Evolutionary conservation across 2,888 invertebrate genomes (phyloP), one percentile per base, ranked within the genome.

Genomic region (Hyposoter didymator): DNA sequence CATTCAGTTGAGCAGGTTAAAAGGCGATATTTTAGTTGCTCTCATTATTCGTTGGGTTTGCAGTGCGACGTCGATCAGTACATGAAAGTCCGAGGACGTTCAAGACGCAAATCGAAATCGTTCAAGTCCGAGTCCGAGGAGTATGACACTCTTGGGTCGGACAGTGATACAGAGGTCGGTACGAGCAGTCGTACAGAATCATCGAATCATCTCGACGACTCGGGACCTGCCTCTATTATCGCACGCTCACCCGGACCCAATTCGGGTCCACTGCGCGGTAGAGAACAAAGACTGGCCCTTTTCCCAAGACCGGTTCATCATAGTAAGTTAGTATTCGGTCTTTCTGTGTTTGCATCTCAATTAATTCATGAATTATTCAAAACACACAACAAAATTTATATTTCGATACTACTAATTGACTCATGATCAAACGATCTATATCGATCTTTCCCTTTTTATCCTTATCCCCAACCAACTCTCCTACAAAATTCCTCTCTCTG

Each of bases 281-380:
- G 93, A 87, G 94, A 95, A 90, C 95, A 95, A 87, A 94, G 94
- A 88, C 92, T 95, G 88, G 94, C 95, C 88, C 93, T 95, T 75
- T 94, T 95, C 87, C 94, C 94, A 89, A 94, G 94, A 93, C 94
- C 94, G 92, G 92, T 92, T 93, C 95, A 95, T 94, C 95, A 95
- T 94, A 95, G 95, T 95, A 95, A 95, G 95, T 95, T 95, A 95
- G 95, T 95, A 95, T 95, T 95, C 94, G 91, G 93, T 93, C 93
- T 91, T 81, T 93, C 92, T 92, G 91, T 92, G 92, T 93, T 91
- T 84, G 85, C 85, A 86, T 84, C 85, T 86, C 76, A 70, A 74
- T 73, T 69, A 52, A 49, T 22, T 32, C 52, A 39, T 67, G 8
- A 75, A 73, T 47, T n/a, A 69, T 67, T 28, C 6, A 19, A 39